These are phyloP conservation scores for Microcebus tavaratra DNA, from an alignment of 2,113 vertebrate genomes.

Conservation along the genomic window DNA sequence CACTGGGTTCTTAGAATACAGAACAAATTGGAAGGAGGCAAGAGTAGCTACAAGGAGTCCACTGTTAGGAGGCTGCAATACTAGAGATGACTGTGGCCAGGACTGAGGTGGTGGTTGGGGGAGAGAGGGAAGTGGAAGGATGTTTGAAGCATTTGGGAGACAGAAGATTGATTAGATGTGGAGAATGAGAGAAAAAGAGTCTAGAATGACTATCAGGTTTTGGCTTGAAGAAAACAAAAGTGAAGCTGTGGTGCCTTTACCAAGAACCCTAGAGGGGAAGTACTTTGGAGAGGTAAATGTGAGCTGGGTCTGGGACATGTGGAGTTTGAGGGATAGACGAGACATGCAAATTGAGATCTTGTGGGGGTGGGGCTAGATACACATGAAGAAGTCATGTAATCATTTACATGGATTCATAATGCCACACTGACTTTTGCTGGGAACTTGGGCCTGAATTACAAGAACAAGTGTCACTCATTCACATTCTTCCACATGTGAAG, in stretches of 20 bases:
- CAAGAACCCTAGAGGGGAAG: not conserved
- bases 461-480: not conserved
- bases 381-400: not conserved
- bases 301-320: not conserved
- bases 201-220: not conserved
- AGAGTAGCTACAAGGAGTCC: not conserved
- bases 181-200: not conserved
- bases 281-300: not conserved
- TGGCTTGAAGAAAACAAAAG: not conserved
- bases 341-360: not conserved
- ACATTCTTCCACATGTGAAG: not conserved
- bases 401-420: not conserved
- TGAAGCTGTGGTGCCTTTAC: not conserved
- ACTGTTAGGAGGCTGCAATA: not conserved
- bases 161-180: not conserved
- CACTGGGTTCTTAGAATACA: not conserved
- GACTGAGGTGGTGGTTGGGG: not conserved
- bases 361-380: not conserved
- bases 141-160: not conserved
- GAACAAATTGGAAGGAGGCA: not conserved
- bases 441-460: not conserved
- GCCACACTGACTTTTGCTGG: not conserved
- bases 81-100: too few species aligned
- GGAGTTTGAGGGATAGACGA: not conserved
- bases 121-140: not conserved